A percentile compares a stretch with the other conserved stretches of the same genome.
phyloP scores from a whole-genome alignment of 2,888 invertebrate genomes.

The Drosophila emarginata region DNA sequence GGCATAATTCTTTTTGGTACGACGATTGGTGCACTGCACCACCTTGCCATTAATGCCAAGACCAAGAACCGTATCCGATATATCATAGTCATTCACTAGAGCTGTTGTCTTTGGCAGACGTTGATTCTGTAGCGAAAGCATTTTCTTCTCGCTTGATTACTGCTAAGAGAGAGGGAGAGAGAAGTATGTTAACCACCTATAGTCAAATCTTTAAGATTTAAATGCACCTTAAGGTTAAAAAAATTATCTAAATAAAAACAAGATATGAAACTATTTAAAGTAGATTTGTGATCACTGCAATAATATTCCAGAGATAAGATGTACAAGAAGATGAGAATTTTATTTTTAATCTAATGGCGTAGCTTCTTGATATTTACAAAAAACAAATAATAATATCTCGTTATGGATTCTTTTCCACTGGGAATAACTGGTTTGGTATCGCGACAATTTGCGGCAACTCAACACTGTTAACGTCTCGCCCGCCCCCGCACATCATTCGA shows the following conservation, averaged over 20 bases:
- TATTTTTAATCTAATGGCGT: not conserved
- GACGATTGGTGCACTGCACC: conserved; percentile 93
- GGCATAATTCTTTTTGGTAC: conserved; percentile 91
- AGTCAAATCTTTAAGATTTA: too few relatives aligned
- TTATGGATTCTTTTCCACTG: not conserved
- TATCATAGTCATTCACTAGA: conserved; percentile 94
- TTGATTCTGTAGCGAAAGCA: conserved; percentile 72
- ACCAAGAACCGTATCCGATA: conserved; percentile 96
- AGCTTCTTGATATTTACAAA: not conserved
- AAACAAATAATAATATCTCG: not conserved
- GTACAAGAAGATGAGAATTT: not conserved
- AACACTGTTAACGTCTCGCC: too few relatives aligned
- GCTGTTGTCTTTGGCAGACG: conserved; percentile 88
- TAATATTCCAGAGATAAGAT: too few relatives aligned
- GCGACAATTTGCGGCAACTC: not conserved
- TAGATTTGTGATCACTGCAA: too few relatives aligned
- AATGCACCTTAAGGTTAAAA: too few relatives aligned
- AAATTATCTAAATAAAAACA: too few relatives aligned
- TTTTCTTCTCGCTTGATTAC: conserved; percentile 29
- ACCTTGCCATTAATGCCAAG: conserved; percentile 99
- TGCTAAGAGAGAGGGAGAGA: not conserved
- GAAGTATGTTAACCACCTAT: not conserved
- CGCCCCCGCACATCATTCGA: not conserved
- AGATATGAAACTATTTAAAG: too few relatives aligned
- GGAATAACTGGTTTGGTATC: not conserved